These are phyloP conservation scores for Rhincodon typus DNA, from an alignment of 2,797 vertebrate genomes.

Conservation along the genomic window DNA sequence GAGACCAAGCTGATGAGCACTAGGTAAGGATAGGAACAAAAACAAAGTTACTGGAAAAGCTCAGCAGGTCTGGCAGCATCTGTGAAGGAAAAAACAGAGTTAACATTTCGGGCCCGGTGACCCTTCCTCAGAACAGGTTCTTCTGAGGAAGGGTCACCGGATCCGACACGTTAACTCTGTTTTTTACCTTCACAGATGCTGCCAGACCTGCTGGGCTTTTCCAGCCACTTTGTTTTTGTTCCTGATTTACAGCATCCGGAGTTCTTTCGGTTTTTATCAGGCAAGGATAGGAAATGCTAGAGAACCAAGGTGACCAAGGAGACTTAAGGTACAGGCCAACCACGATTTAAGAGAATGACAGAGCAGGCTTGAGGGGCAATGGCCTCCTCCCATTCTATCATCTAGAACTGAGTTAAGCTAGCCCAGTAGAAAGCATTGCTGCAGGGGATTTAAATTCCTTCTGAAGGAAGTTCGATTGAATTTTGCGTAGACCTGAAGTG, in stretches of 20 bases:
- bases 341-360: background rate
- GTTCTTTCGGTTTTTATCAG: background rate
- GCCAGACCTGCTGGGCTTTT: no score
- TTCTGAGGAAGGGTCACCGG: no score
- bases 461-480: background rate
- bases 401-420: background rate
- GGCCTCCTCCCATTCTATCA: background rate
- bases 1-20: background rate
- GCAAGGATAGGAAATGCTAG: background rate
- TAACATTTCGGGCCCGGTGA: no score
- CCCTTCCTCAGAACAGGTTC: no score
- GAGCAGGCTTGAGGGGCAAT: background rate
- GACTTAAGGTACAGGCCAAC: background rate
- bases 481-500: background rate
- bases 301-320: background rate
- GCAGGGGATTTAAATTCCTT: background rate
- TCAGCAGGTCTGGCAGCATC: no score
- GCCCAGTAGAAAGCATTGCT: background rate
- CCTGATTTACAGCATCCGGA: no score
- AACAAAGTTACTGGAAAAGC: no score
- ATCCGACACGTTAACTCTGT: no score
- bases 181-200: no score
- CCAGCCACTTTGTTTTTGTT: no score
- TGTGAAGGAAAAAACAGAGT: no score
- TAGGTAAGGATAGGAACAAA: background rate